These are phyloP conservation scores for Corydoras maculifer DNA, from an alignment of 2,113 vertebrate genomes.

Conservation along the genomic window DNA sequence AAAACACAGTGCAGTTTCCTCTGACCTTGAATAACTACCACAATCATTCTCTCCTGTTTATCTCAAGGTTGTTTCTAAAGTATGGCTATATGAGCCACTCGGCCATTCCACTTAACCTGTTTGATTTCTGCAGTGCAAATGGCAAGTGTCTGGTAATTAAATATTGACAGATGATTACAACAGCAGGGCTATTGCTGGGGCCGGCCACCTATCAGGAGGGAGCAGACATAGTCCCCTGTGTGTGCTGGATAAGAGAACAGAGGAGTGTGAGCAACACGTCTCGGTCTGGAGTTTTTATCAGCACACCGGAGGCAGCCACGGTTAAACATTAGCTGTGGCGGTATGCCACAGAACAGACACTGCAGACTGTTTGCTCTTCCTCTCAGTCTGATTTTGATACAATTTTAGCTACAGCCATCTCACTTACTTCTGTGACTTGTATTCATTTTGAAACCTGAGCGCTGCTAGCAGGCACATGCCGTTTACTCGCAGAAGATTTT, in stretches of 20 bases:
- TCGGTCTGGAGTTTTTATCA: slow-evolving; percentile 38
- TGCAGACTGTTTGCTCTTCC: slow-evolving; percentile 16
- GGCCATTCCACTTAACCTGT: slow-evolving; percentile 14
- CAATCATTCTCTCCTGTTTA: neutral
- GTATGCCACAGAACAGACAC: slow-evolving; percentile 9
- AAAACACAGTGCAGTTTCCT: neutral
- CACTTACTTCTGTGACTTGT: neutral
- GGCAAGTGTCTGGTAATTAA: slow-evolving; percentile 15
- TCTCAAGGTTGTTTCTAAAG: too few species aligned
- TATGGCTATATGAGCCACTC: neutral
- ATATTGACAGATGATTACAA: slow-evolving; percentile 42
- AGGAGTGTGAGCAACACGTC: slow-evolving; percentile 30
- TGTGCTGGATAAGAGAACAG: slow-evolving; percentile 39
- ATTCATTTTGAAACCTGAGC: slow-evolving; percentile 15
- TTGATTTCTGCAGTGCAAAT: neutral
- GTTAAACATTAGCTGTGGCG: slow-evolving; percentile 46
- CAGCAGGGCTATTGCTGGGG: slow-evolving; percentile 26
- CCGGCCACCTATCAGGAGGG: slow-evolving; percentile 25
- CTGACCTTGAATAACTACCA: neutral
- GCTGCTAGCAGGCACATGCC: neutral
- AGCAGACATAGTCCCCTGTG: slow-evolving; percentile 25
- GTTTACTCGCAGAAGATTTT: slow-evolving; percentile 15
- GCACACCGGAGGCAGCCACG: slow-evolving; percentile 39
- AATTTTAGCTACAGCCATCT: slow-evolving; percentile 18
- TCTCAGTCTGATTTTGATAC: slow-evolving; percentile 2